Conservation (phyloP, 1,140 invertebrate species). For the Leucophenga varia region DNA sequence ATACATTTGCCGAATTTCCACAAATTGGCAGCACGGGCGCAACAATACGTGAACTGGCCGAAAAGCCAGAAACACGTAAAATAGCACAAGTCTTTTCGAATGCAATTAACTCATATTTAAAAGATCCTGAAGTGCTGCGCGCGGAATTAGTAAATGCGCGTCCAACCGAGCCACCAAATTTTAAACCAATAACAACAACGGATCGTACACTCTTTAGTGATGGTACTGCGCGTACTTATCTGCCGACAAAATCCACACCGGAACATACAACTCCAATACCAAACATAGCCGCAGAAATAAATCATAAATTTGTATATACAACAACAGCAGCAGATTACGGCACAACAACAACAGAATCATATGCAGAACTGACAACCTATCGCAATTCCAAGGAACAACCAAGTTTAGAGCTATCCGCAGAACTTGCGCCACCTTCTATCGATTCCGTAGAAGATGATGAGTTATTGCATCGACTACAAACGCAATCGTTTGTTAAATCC, state of each 20-base stretch:
- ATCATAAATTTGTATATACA: conserved; percentile 47
- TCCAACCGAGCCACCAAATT: conserved; percentile 71
- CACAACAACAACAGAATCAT: conserved; percentile 37
- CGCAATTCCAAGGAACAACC: conserved; percentile 15
- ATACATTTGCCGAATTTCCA: conserved; percentile 35
- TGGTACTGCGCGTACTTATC: conserved; percentile 44
- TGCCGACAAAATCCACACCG: conserved; percentile 42
- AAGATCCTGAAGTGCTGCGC: conserved; percentile 77
- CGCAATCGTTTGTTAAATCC: conserved; percentile 50
- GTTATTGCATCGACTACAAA: conserved; percentile 47
- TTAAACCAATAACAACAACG: conserved; percentile 35
- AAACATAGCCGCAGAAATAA: conserved; percentile 57
- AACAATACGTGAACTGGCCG: conserved; percentile 50
- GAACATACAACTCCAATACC: conserved; percentile 48
- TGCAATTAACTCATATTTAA: conserved; percentile 75
- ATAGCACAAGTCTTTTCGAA: conserved; percentile 80
- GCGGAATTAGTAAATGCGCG: conserved; percentile 71
- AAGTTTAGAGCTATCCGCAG: conserved; percentile 35
- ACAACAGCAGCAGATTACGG: conserved; percentile 34
- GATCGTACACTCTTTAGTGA: conserved; percentile 38
- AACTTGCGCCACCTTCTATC: conserved; percentile 33
- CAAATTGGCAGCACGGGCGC: conserved; percentile 49
- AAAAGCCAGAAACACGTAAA: conserved; percentile 70
- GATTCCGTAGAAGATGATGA: conserved; percentile 43
- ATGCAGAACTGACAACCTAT: conserved; percentile 37